These are phyloP conservation scores for Eupithecia subfuscata DNA, from an alignment of 2,888 invertebrate species.

Conservation along the genomic window DNA sequence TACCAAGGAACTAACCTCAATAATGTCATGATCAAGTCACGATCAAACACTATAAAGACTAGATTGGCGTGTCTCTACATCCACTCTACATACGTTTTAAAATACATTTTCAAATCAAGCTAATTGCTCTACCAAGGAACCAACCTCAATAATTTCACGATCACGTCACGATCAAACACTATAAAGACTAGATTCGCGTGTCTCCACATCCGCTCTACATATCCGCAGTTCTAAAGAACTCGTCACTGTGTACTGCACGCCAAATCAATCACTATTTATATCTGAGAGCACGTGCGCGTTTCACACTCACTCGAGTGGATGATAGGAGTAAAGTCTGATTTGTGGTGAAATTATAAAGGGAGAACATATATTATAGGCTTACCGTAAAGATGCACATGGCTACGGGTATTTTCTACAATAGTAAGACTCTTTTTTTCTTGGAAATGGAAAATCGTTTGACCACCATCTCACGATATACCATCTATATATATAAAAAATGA, in stretches of 20 bases:
- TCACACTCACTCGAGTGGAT: slow-evolving; percentile 26
- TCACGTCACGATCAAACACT: slow-evolving; percentile 19
- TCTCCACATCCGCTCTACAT: slow-evolving; percentile 36
- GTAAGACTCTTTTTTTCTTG: background rate
- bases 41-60: background rate
- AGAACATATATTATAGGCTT: background rate
- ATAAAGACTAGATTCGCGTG: slow-evolving; percentile 14
- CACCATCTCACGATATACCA: too few species aligned
- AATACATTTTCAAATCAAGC: background rate
- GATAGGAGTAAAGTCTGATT: slow-evolving; percentile 22
- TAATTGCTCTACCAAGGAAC: background rate
- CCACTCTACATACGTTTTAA: background rate
- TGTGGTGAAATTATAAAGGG: background rate
- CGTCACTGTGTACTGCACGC: slow-evolving; percentile 65
- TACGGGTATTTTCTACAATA: background rate
- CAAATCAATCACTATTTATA: slow-evolving; percentile 80
- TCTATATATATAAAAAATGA: too few species aligned
- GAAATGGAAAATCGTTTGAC: too few species aligned
- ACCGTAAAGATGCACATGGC: background rate
- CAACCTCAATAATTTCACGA: slow-evolving; percentile 15
- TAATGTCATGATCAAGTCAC: background rate
- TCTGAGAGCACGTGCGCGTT: slow-evolving; percentile 47
- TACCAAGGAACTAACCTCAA: background rate
- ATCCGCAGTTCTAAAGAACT: slow-evolving; percentile 18
- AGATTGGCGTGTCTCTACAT: background rate